phyloP scores from a whole-genome alignment of 2,797 vertebrate genomes.

The Trachops cirrhosus region DNA sequence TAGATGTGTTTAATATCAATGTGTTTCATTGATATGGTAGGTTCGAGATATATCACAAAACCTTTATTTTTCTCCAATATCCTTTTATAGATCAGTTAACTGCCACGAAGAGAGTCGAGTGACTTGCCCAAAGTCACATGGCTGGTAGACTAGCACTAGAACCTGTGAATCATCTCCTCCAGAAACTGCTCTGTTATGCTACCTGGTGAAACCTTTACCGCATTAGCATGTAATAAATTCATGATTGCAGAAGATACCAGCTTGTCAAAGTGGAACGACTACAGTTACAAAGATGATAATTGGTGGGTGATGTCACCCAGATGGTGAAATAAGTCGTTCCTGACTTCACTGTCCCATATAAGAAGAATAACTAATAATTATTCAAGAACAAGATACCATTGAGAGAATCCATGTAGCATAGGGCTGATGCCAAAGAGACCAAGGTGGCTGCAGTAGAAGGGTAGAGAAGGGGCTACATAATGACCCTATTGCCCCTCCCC shows the following conservation, averaged over 20 bases:
- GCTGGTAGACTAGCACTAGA: neutral
- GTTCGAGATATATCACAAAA: neutral
- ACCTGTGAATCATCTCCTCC: neutral
- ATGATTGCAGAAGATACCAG: neutral
- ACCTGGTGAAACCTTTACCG: neutral
- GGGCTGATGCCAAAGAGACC: neutral
- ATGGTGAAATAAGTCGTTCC: neutral
- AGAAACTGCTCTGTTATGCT: neutral
- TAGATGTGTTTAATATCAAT: neutral
- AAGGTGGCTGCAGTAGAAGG: neutral
- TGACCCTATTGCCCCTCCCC: neutral
- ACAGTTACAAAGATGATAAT: neutral
- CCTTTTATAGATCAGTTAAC: neutral
- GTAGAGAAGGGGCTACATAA: neutral
- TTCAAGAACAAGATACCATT: neutral
- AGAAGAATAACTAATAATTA: neutral
- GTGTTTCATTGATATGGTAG: neutral
- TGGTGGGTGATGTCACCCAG: neutral
- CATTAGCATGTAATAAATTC: neutral
- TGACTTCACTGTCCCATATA: neutral
- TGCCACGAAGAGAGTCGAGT: neutral
- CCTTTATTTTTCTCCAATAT: neutral
- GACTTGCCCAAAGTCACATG: neutral
- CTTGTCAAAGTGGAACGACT: neutral
- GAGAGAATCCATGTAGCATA: neutral